Conservation (phyloP, 2,888 invertebrate genomes). For the Dusona sp. region DNA sequence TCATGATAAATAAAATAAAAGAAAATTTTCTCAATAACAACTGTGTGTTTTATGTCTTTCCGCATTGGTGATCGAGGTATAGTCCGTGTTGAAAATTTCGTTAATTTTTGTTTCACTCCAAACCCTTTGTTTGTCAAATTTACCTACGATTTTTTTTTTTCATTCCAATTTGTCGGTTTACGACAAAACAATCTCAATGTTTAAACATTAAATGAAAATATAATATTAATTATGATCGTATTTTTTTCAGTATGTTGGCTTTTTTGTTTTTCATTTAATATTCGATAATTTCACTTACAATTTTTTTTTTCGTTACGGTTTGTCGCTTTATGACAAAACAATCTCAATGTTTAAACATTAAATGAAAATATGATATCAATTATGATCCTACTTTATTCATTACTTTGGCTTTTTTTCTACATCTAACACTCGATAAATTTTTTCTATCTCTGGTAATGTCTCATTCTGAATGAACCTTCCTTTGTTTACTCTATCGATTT, state of each 20-base stretch:
- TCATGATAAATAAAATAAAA: constrained; percentile 28
- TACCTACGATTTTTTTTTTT: background rate
- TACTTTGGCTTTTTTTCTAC: background rate
- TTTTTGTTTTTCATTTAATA: background rate
- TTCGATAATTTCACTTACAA: too few species aligned
- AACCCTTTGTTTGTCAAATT: background rate
- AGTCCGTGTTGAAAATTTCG: background rate
- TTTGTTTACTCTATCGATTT: background rate
- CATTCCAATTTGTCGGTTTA: background rate
- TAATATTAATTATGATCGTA: background rate
- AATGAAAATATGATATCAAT: background rate
- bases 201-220: background rate
- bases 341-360: background rate
- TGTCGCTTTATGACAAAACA: background rate
- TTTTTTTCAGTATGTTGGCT: background rate
- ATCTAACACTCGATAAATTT: too few species aligned
- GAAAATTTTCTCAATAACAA: background rate
- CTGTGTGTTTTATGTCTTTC: background rate
- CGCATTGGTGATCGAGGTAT: background rate
- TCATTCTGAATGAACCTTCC: background rate
- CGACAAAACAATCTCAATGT: background rate
- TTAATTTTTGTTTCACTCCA: background rate
- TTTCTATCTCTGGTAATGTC: background rate
- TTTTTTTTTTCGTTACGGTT: background rate
- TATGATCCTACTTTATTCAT: background rate